Conservation (phyloP, 2,797 vertebrate genomes). For the Chelonia mydas region DNA sequence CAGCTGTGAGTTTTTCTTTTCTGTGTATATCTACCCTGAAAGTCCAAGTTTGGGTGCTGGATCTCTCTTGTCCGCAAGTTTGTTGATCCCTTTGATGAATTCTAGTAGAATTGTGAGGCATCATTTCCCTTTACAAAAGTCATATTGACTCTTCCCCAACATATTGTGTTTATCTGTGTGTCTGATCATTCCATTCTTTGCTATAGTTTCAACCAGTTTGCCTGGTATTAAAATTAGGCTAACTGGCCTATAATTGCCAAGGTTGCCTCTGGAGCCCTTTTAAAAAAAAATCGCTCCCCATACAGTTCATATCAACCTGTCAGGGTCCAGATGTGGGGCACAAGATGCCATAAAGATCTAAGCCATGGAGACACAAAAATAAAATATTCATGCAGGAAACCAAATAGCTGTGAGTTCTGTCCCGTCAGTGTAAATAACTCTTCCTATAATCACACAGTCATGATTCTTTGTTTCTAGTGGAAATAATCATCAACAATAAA, state of each 20-base stretch:
- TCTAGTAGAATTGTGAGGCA: too few species aligned
- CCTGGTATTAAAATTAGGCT: neutral
- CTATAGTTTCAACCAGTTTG: neutral
- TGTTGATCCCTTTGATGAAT: too few species aligned
- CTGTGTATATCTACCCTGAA: too few species aligned
- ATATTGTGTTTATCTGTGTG: too few species aligned
- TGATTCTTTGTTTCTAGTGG: neutral
- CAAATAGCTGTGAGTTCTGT: neutral
- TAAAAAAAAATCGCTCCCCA: neutral
- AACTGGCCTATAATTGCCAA: neutral
- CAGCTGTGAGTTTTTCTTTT: too few species aligned
- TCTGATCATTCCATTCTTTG: neutral
- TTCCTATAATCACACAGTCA: neutral
- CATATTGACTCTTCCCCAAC: too few species aligned
- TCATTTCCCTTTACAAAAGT: too few species aligned
- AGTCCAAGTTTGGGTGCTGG: too few species aligned
- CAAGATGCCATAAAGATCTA: neutral
- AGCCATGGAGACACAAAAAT: neutral
- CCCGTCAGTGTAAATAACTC: neutral
- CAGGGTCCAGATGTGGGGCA: accelerated
- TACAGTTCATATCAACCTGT: neutral
- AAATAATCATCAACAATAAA: neutral
- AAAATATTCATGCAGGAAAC: neutral
- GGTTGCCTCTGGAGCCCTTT: neutral
- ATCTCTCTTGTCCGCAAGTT: too few species aligned